Base-by-base conservation (phyloP, 1,140 invertebrate genomes). In the Dendroctonus ponderosae region DNA sequence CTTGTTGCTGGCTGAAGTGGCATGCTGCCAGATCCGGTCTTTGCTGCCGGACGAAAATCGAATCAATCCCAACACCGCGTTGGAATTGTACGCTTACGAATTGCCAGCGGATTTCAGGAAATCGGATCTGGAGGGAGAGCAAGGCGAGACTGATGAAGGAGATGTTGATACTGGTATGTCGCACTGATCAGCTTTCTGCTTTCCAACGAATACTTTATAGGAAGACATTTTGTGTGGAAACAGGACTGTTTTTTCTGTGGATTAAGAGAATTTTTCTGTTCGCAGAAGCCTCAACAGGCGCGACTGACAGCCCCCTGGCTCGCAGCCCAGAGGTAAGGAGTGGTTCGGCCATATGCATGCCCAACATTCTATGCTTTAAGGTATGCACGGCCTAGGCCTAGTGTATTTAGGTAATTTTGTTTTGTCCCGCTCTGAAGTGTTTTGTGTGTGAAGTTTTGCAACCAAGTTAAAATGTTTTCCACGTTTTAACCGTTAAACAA, bases 321-420 rank as follows among this genome's bases (percentile, higher is more conserved):
- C 72, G 76, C 62, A 78, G 76, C 67, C 78, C 82, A 78, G 84
- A 86, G 86, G 86, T 87, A 87, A 88, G 86, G 82, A 81, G 83
- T 81, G 83, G 83, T 81, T 83, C 80, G 79, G 80, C 83, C 79
- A 82, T 86, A 83, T 88, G 86, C 87, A 88, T 88, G 86, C 86
- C 86, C 81, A 83, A 80, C 84, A 84, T 88, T 80, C 86, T 88
- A 81, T 89, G 87, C 86, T 88, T 88, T 83, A 88, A 89, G 87
- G 87, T 89, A 87, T 80, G 82, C 76, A 79, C 75, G 75, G 67
- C 62, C 60, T 62, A 66, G 66, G 53, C 66, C 66, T 68, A 63
- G 54, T 59, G 60, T 64, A 68, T 46, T 64, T 64, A 52, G 48
- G 7, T 26, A 26, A 2, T 26, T 26, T 26, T 1, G 1, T 26